Base-by-base conservation (phyloP, 2,888 invertebrate genomes). In the Tridacna crocea region DNA sequence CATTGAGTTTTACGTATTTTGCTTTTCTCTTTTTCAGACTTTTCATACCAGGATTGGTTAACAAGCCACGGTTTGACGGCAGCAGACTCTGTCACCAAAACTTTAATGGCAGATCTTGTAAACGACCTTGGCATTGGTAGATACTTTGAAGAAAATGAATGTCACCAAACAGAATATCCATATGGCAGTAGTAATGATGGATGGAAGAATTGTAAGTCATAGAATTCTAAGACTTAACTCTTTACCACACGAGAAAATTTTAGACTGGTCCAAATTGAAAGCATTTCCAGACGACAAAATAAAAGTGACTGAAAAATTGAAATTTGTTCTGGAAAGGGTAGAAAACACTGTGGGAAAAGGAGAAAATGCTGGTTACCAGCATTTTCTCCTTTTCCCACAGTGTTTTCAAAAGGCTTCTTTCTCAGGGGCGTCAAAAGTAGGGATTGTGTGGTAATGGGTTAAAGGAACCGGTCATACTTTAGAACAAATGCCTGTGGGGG, bases 181-280 rank as follows among this genome's bases (percentile, higher is more conserved):
- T 88, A 83, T 51, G 55, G 74, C 15, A 80, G 80, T 0, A 66
- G 51, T 51, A 63, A 47, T 15, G 75, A 83, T 61, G 85, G 85
- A 24, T 88, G 88, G 88, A 87, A 86, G 24, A 84, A 82, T 36
- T 78, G 88, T 88, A 78, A 83, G 78, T 15, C 46, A 36, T 36
- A 36, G 36, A 36, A 36, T 36, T 36, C 36, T 36, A 36, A 36
- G 36, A 36, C 36, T 36, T 36, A n/a, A n/a, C n/a, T n/a, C 51
- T 51, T 51, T 51, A 13, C 51, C 51, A 51, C 51, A 51, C 15
- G 51, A 13, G 15, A 15, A 51, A 11, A 15, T 15, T 51, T 60
- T 12, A n/a, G n/a, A n/a, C n/a, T n/a, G n/a, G n/a, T n/a, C n/a
- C n/a, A n/a, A n/a, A n/a, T n/a, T n/a, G n/a, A n/a, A n/a, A n/a